A percentile compares a stretch with the other conserved stretches of the same genome.
These are phyloP conservation scores for Gasterosteus aculeatus DNA, from an alignment of 2,113 vertebrate species.

Conservation along the genomic window DNA sequence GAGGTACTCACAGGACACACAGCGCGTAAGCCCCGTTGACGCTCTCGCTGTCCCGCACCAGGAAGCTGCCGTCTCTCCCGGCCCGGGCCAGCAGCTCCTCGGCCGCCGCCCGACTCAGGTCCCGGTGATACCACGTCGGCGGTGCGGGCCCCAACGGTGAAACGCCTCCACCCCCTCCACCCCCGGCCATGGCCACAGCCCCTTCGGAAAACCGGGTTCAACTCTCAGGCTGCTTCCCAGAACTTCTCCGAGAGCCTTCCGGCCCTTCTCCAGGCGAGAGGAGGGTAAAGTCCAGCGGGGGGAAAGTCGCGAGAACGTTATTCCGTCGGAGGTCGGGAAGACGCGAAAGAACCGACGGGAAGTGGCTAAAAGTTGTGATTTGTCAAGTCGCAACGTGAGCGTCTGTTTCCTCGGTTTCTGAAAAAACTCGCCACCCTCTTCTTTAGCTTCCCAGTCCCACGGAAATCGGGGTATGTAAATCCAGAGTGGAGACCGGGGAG, in stretches of 20 bases:
- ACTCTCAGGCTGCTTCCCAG: conserved; percentile 53
- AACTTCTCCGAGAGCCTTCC: conserved; percentile 31
- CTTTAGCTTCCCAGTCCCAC: conserved; percentile 69
- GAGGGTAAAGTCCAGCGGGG: background rate
- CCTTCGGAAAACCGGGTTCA: conserved; percentile 58
- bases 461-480: conserved; percentile 80
- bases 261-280: conserved; percentile 26
- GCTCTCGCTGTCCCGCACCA: conserved; percentile 95
- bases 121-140: conserved; percentile 92
- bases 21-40: conserved; percentile 91
- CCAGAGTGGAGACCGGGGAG: conserved; percentile 58
- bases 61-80: conserved; percentile 92
- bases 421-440: conserved; percentile 64
- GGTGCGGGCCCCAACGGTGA: conserved; percentile 77
- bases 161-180: conserved; percentile 65
- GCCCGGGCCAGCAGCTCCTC: conserved; percentile 92
- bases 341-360: background rate
- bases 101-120: conserved; percentile 92
- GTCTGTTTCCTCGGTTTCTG: conserved; percentile 69
- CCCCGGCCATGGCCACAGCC: conserved; percentile 82
- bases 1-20: conserved; percentile 90
- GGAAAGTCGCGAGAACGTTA: conserved; percentile 19
- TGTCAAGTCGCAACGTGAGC: conserved; percentile 26
- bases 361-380: conserved; percentile 17
- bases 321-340: background rate